These are phyloP conservation scores for Aphelocoma californica DNA, from an alignment of 2,797 vertebrate species.

Conservation along the genomic window DNA sequence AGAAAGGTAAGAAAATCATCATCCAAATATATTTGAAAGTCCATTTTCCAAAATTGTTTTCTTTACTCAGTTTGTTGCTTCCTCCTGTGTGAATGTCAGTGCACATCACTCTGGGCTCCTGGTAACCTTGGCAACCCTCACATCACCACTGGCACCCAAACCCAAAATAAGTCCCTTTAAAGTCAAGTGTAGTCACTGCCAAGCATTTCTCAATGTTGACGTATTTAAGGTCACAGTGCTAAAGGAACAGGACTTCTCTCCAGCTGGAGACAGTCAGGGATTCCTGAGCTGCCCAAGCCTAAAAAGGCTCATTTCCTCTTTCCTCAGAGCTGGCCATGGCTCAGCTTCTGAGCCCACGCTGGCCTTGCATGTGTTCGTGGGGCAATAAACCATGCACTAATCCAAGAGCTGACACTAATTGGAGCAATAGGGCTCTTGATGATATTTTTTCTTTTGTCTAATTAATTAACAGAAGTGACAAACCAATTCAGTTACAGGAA, in stretches of 20 bases:
- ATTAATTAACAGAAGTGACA: conserved; percentile 49
- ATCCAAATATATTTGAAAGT: not conserved
- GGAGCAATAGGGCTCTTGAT: not conserved
- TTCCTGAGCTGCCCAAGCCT: not conserved
- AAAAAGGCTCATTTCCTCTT: not conserved
- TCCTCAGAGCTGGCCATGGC: not conserved
- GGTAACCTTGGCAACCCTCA: not conserved
- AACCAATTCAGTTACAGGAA: conserved; percentile 28
- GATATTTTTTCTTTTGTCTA: not conserved
- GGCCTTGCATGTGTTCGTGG: not conserved
- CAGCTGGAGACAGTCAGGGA: not conserved
- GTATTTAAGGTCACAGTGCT: not conserved
- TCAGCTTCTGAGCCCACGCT: not conserved
- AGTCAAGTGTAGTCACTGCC: not conserved
- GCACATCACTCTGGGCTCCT: not conserved
- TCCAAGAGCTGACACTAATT: not conserved
- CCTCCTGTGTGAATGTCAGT: not conserved
- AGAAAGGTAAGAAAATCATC: not conserved
- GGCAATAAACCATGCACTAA: not conserved
- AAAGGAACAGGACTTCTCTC: not conserved
- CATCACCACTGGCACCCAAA: not conserved
- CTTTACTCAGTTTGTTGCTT: not conserved
- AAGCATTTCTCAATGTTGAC: not conserved
- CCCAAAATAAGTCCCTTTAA: not conserved
- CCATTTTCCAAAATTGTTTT: not conserved